A percentile compares a stretch with the other conserved stretches of the same genome.
These are phyloP conservation scores for Sepioteuthis lessoniana DNA, from an alignment of 2,888 invertebrate genomes.

Conservation along the genomic window DNA sequence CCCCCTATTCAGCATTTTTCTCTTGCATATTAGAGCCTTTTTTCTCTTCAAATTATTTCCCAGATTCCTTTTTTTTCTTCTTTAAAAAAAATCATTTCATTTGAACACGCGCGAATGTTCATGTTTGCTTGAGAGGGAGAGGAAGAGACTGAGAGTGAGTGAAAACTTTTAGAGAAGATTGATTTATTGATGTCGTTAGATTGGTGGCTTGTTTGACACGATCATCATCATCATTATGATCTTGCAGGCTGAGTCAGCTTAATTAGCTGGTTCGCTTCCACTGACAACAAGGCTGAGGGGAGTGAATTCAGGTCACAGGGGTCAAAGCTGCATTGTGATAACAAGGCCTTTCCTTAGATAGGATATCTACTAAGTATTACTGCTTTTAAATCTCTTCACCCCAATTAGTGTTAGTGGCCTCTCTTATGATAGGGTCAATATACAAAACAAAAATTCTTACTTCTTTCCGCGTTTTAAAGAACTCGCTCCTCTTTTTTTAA, in stretches of 20 bases:
- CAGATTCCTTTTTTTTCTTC: background rate
- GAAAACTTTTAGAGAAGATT: background rate
- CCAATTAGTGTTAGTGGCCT: slow-evolving; percentile 33
- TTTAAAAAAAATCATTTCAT: background rate
- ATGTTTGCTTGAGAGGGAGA: background rate
- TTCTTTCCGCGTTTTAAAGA: background rate
- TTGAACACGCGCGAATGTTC: background rate
- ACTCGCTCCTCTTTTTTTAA: background rate
- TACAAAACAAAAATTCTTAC: background rate
- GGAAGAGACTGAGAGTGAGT: background rate
- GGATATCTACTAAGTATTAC: slow-evolving; percentile 33
- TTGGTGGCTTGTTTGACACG: slow-evolving; percentile 10
- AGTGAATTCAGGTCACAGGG: slow-evolving; percentile 9
- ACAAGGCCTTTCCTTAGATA: slow-evolving; percentile 33
- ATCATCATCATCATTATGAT: background rate
- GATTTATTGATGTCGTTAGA: slow-evolving; percentile 12
- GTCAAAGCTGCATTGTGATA: slow-evolving; percentile 17
- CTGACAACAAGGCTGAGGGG: slow-evolving; percentile 24
- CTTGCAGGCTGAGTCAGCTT: slow-evolving; percentile 33
- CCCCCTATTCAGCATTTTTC: background rate
- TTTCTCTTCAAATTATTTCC: background rate
- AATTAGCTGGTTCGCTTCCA: slow-evolving; percentile 33
- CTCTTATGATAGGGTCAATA: slow-evolving; percentile 16
- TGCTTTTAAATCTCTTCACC: background rate
- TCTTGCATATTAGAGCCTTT: background rate